phyloP scores from a whole-genome alignment of 1,140 invertebrate species.

The Lutraria rhynchaena region DNA sequence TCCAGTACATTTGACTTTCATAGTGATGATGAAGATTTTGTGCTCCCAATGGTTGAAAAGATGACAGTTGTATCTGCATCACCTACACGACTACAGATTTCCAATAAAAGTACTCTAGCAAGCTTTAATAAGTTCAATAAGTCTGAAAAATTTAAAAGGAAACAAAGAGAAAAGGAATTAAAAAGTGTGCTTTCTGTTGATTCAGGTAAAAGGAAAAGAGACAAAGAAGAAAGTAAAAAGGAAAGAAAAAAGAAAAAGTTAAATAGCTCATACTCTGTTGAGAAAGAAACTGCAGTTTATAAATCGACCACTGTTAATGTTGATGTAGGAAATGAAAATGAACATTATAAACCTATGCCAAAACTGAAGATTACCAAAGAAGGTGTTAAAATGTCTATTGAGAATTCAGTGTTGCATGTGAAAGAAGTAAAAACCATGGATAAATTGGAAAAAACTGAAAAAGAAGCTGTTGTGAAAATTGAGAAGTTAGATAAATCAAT shows the following conservation, averaged over 20 bases:
- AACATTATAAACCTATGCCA: slow-evolving; percentile 61
- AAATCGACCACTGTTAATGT: slow-evolving; percentile 67
- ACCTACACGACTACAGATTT: slow-evolving; percentile 73
- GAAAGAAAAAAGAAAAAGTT: slow-evolving; percentile 74
- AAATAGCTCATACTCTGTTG: slow-evolving; percentile 56
- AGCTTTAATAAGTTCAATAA: slow-evolving; percentile 69
- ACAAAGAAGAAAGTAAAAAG: slow-evolving; percentile 75
- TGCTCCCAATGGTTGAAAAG: slow-evolving; percentile 57
- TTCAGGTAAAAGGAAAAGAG: slow-evolving; percentile 73
- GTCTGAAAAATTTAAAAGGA: slow-evolving; percentile 73
- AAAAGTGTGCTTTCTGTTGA: slow-evolving; percentile 59
- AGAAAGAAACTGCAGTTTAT: slow-evolving; percentile 67
- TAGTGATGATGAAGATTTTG: slow-evolving; percentile 75
- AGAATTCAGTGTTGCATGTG: slow-evolving; percentile 35
- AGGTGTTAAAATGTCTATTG: slow-evolving; percentile 55
- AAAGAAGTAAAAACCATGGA: slow-evolving; percentile 24
- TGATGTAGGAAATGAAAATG: slow-evolving; percentile 56
- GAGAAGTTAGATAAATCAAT: slow-evolving; percentile 36
- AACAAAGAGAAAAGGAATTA: slow-evolving; percentile 68
- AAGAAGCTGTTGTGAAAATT: slow-evolving; percentile 42
- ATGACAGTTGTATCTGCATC: slow-evolving; percentile 70
- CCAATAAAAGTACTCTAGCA: slow-evolving; percentile 68
- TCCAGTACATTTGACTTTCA: slow-evolving; percentile 73
- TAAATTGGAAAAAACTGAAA: slow-evolving; percentile 34
- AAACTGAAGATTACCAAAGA: slow-evolving; percentile 73